Conservation (phyloP, 2,113 vertebrate genomes). For the Grallaria varia region DNA sequence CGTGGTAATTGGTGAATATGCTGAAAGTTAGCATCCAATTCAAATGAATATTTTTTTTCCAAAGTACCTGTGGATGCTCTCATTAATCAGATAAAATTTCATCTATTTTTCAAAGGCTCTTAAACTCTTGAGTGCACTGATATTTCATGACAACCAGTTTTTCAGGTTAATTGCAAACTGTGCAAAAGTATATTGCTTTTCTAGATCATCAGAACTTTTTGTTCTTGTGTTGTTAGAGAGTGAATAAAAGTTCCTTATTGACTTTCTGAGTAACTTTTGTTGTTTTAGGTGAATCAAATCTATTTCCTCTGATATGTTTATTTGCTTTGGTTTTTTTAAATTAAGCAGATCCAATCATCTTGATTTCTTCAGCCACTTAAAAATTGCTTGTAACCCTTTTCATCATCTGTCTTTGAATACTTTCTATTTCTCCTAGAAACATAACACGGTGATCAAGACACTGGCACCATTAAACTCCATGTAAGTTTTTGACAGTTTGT, state of each 20-base stretch:
- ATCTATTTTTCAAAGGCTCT: conserved; percentile 13
- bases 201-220: not conserved
- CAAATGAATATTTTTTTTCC: not conserved
- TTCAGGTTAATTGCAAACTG: conserved; percentile 45
- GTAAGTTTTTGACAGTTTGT: not conserved
- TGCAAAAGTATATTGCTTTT: conserved; percentile 29
- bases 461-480: not conserved
- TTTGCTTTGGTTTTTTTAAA: not conserved
- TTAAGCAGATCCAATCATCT: not conserved
- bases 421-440: not conserved
- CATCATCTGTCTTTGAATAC: not conserved
- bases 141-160: not conserved
- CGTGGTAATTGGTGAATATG: not conserved
- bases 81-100: conserved; percentile 9
- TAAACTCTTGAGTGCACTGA: not conserved
- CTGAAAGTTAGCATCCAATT: not conserved
- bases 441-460: not conserved
- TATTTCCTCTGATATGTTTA: not conserved
- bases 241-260: not conserved
- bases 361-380: not conserved
- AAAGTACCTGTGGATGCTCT: not conserved
- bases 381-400: not conserved
- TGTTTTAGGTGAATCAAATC: not conserved
- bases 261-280: not conserved
- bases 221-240: not conserved